These are phyloP conservation scores for Cathartes aura DNA, from an alignment of 2,113 vertebrate species.

Conservation along the genomic window DNA sequence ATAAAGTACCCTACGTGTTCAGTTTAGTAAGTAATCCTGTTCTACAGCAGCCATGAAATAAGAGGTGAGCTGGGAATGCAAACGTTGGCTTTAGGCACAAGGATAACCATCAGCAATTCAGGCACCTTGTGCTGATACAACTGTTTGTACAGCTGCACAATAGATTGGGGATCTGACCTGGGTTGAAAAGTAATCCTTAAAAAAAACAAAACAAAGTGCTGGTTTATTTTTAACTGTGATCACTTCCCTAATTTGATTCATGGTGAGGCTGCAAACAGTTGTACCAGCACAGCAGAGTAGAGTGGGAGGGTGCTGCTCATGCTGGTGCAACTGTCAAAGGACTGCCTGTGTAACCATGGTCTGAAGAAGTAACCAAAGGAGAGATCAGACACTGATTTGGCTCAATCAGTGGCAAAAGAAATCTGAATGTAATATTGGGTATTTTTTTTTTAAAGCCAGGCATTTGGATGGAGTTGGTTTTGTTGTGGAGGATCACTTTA, in stretches of 20 bases:
- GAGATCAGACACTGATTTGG: neutral
- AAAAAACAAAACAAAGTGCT: constrained; percentile 23
- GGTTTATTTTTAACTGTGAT: constrained; percentile 44
- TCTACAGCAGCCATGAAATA: neutral
- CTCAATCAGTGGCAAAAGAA: neutral
- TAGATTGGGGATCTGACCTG: constrained; percentile 26
- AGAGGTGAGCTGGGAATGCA: neutral
- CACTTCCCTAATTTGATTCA: neutral
- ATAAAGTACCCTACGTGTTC: neutral
- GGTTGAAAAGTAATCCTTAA: constrained; percentile 41
- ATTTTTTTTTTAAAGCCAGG: neutral
- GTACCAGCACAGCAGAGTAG: neutral
- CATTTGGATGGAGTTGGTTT: neutral
- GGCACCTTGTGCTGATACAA: constrained; percentile 45
- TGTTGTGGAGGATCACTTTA: neutral
- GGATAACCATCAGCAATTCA: constrained; percentile 52
- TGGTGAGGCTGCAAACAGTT: neutral
- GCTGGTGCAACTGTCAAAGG: neutral
- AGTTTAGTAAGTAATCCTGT: neutral
- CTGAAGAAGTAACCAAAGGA: constrained; percentile 15
- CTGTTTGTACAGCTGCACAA: constrained; percentile 64
- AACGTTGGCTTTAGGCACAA: neutral
- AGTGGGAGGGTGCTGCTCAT: neutral
- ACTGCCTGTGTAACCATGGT: neutral
- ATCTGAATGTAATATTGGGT: neutral